Evolutionary conservation across 2,797 vertebrate species (phyloP), one percentile per base, ranked within the genome.

Genomic region (Vireo griseus): DNA sequence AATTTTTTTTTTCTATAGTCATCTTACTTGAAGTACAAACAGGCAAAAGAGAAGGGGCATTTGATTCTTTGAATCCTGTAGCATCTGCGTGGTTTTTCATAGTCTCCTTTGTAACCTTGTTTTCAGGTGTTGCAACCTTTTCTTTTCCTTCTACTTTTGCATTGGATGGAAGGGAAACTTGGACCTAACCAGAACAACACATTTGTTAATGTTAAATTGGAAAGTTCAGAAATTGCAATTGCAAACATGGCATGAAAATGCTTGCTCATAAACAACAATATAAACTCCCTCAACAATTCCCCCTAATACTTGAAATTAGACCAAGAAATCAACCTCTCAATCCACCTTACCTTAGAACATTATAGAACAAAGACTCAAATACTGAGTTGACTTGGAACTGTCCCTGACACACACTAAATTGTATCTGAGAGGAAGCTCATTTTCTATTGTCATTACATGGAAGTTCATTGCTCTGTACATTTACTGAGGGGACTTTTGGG

Each of bases 11-110:
- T 50, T 72, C 94, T 62, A 91, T 47, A 96, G 26, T 91, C 52
- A 92, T 97, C 96, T 97, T 97, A 97, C 98, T 97, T 96, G 97
- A 96, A 94, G 95, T 57, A 93, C 96, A 98, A 85, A 95, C 93
- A 85, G 96, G 93, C 89, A 94, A 93, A 94, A 94, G 89, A 57
- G 97, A 96, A 95, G 95, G 84, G 86, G 95, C 95, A 96, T 95
- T 97, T 90, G 97, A 92, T 52, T 98, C 98, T 92, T 90, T 92
- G 55, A 95, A 92, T 88, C 92, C 94, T 94, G 95, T 92, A 61
- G 95, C 92, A 92, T 97, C 95, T 83, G 94, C 21, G 51, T 95
- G 97, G 78, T 95, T 98, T 97, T 97, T 71, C 92, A 94, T 13
- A 78, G 94, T 57, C 67, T 97, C 97, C 88, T 97, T 97, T 88